Base-by-base conservation (phyloP, 1,140 invertebrate genomes). In the Hypsibius dujardini region DNA sequence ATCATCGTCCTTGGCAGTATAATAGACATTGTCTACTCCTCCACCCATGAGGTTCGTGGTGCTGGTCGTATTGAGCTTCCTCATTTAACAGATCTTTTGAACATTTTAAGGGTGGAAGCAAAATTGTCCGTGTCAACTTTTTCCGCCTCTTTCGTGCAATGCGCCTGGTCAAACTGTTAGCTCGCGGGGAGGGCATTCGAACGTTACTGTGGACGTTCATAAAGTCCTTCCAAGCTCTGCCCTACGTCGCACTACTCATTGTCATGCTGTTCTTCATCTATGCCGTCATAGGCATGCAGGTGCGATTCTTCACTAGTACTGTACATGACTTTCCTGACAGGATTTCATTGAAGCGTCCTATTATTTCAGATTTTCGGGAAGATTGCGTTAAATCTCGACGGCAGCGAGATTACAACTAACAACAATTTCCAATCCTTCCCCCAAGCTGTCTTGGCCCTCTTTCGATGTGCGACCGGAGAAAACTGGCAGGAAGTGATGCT, bases 401-500 rank as follows among this genome's bases (percentile, higher is more conserved):
- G 86, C 0, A 89, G 88, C 2, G 82, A 87, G 45, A 98, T 99
- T 75, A 86, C 90, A 75, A 83, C 91, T 28, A 98, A 99, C 80
- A 99, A 98, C 79, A 97, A 99, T 80, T 99, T 99, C 78, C 95
- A 96, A 79, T 91, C 93, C 42, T 99, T 99, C 82, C 91, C 91
- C 47, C 92, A 97, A 83, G 93, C 95, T 1, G 88, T 99, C 46
- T 83, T 99, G 7, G 92, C 99, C 3, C 82, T 99, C 1, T 99
- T 99, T 79, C 85, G 95, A 79, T 83, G 82, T 40, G 84, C 84
- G 0, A 77, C 82, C 84, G 92, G 95, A 73, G 95, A 99, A 81
- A 90, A 92, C 0, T 98, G 95, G 95, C 96, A 98, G 80, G 91
- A 98, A 45, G 94, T 99, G 47, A 98, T 98, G 95, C 86, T 98